Conservation (phyloP, 2,888 invertebrate genomes). For the Furcula furcula region DNA sequence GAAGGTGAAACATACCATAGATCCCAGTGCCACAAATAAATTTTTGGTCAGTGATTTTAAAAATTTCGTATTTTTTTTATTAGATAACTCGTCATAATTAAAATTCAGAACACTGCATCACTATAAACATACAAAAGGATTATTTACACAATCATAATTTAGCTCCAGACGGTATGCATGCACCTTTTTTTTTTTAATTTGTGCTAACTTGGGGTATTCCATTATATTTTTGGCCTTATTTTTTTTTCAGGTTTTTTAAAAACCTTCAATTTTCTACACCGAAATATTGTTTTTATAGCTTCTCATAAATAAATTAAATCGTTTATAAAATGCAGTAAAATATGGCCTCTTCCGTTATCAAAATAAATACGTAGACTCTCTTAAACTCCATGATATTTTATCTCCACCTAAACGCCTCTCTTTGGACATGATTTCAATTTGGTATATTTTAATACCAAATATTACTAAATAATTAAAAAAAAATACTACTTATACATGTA, state of each 20-base stretch:
- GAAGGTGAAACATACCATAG: no score
- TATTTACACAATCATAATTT: slow-evolving; percentile 34
- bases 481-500: slow-evolving; percentile 20
- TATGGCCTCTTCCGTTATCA: slow-evolving; percentile 60
- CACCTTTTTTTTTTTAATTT: slow-evolving; percentile 47
- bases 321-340: slow-evolving; percentile 52
- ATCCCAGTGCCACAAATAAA: no score
- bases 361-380: slow-evolving; percentile 63
- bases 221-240: slow-evolving; percentile 48
- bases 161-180: slow-evolving; percentile 32
- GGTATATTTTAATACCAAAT: slow-evolving; percentile 51
- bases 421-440: slow-evolving; percentile 72
- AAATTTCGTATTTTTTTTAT: no score
- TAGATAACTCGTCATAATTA: slow-evolving; percentile 16
- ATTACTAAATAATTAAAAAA: slow-evolving; percentile 38
- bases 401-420: slow-evolving; percentile 49
- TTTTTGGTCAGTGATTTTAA: no score
- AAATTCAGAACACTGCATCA: slow-evolving; percentile 1
- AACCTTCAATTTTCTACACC: slow-evolving; percentile 31
- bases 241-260: slow-evolving; percentile 46
- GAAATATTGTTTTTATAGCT: slow-evolving; percentile 27
- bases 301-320: slow-evolving; percentile 47
- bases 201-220: slow-evolving; percentile 57
- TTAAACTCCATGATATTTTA: slow-evolving; percentile 44
- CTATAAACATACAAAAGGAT: slow-evolving; percentile 24